Base-by-base conservation (phyloP, 2,113 vertebrate genomes). In the Hymenochirus boettgeri region DNA sequence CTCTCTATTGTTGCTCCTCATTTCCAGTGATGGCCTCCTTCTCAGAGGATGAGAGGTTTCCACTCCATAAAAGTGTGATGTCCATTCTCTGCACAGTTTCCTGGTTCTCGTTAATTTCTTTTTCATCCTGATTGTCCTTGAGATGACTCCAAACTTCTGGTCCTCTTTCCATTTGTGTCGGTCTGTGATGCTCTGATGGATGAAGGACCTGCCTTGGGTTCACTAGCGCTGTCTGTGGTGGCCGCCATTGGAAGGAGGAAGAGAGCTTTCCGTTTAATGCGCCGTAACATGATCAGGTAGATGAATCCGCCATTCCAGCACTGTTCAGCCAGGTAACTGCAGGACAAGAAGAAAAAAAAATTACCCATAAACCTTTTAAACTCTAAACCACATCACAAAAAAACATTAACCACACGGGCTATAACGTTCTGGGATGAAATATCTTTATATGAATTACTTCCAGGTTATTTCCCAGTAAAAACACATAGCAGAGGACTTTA, bases 251-350 rank as follows among this genome's bases (percentile, higher is more conserved):
- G 90, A 82, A 91, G 89, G 63, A 83, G 85, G n/a, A n/a, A n/a
- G 35, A 93, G 92, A 64, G 93, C 92, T 74, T 94, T 95, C 75
- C 91, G 87, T 79, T 96, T 98, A 72, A 98, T 92, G 73, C 93
- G 89, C 63, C 96, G 93, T 74, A 98, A 87, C 88, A 98, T 93
- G 88, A 97, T 95, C 85, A 98, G 79, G 88, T 95, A 94, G 88
- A 96, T 86, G 1, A 87, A 92, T 77, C 94, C 96, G 72, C 93
- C 92, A 88, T 93, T 92, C 96, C 96, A 97, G 89, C 96, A 98
- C 91, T 96, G 96, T 71, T 98, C 91, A 18, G 93, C 93, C 84
- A 98, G 82, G 82, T 97, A 98, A 83, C 96, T 98, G 84, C 25
- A 76, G 71, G 69, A 35, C 78, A 70, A 54, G 57, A 74, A 2